Base-by-base conservation (phyloP, 2,113 vertebrate species). In the Trinectes maculatus region DNA sequence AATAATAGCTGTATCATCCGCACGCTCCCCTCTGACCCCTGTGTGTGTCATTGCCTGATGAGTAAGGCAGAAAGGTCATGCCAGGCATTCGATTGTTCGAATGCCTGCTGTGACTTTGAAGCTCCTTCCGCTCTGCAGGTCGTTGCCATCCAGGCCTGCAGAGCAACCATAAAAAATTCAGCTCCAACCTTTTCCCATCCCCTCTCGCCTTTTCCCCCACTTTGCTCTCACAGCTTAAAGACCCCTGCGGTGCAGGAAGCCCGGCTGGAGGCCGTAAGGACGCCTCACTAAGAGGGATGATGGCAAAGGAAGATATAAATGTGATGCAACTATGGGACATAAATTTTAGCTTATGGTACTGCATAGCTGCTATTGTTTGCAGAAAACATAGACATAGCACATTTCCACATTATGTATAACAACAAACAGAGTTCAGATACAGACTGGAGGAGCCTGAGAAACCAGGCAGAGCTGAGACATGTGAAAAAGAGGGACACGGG, bases 111-210 rank as follows among this genome's bases (percentile, higher is more conserved):
- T 55, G 79, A 64, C 82, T 86, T 86, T 86, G 67, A 85, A 83
- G 77, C 61, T 58, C 19, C 43, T 31, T 40, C 57, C 25, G 12
- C 74, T 62, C 68, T 42, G 71, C 8, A 58, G 74, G 73, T 74
- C 62, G 29, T 31, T 3, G 22, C 52, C 66, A 59, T 42, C 51
- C 42, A 33, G 61, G 44, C 75, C 83, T 57, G 79, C 78, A 66
- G 85, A 80, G 82, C 67, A 44, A 43, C 67, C 87, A 92, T 93
- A 29, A 93, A 93, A 92, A 85, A 93, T 93, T 87, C 82, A 93
- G 66, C 51, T 53, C 34, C 72, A 85, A 91, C 91, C 91, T 93
- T 93, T 93, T 90, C 48, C 61, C 66, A 77, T 61, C 22, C 70
- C 54, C 64, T 60, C 26, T 69, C 9, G 6, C 67, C 57, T 55